Percentiles rank a stretch among this genome's conserved stretches.
Evolutionary conservation across 2,113 vertebrate genomes (phyloP).

Genomic region (Hassar affinis): DNA sequence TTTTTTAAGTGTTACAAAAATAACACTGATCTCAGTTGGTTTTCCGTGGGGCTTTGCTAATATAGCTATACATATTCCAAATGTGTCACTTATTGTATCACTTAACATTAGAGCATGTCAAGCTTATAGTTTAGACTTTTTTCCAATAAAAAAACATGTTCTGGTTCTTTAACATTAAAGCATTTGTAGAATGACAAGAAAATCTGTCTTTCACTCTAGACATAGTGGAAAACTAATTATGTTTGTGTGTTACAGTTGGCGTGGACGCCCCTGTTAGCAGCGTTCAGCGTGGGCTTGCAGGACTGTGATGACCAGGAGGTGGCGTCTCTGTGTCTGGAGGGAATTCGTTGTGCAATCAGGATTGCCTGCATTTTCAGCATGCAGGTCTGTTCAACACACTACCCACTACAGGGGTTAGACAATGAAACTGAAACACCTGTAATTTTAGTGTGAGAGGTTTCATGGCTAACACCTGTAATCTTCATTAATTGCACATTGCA

Average conservation of each 20-base stretch:
- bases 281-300: conserved; percentile 93
- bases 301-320: conserved; percentile 96
- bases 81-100: neutral
- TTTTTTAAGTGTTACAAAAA: too few relatives aligned
- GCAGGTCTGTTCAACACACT: conserved; percentile 79
- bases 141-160: neutral
- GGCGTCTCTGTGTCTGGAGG: conserved; percentile 90
- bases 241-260: conserved; percentile 77
- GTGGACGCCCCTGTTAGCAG: conserved; percentile 92
- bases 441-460: too few relatives aligned
- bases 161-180: neutral
- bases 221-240: neutral
- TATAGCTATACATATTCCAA: too few relatives aligned
- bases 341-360: conserved; percentile 92
- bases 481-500: too few relatives aligned
- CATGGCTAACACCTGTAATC: too few relatives aligned
- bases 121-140: neutral
- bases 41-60: too few relatives aligned
- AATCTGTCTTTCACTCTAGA: neutral
- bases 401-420: too few relatives aligned
- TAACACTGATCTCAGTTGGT: too few relatives aligned
- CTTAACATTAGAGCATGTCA: too few relatives aligned
- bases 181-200: neutral
- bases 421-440: too few relatives aligned
- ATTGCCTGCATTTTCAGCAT: conserved; percentile 95